Conservation (phyloP, 2,113 vertebrate genomes). For the Accipiter virgatus region DNA sequence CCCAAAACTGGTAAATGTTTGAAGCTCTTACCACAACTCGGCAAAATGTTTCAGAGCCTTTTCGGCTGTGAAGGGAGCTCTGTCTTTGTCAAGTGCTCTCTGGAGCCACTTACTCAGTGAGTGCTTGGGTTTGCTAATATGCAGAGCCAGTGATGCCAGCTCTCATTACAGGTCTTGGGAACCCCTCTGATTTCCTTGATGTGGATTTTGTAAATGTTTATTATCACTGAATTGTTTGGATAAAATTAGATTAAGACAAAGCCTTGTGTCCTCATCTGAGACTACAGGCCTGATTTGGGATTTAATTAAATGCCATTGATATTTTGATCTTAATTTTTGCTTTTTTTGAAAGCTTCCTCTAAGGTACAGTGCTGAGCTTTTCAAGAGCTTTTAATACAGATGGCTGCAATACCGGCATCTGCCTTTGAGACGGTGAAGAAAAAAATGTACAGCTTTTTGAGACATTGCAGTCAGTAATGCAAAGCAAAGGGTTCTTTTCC, state of each 20-base stretch:
- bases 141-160: not conserved
- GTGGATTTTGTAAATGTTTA: not conserved
- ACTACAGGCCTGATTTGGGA: not conserved
- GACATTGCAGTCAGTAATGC: not conserved
- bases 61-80: not conserved
- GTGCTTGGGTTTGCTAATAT: not conserved
- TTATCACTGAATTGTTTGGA: not conserved
- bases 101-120: not conserved
- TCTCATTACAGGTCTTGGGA: not conserved
- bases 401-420: not conserved
- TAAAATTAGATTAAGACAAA: slow-evolving; percentile 21
- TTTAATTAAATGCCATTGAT: not conserved
- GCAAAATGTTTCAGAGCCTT: not conserved
- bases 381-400: not conserved
- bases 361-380: not conserved
- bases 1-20: not conserved
- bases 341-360: not conserved
- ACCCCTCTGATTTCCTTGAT: not conserved
- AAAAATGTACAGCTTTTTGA: not conserved
- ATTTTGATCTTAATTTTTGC: not conserved
- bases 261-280: not conserved
- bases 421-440: not conserved
- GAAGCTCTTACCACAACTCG: not conserved
- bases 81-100: not conserved
- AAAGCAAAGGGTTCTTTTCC: not conserved